Evolutionary conservation across 2,888 invertebrate species (phyloP), one percentile per base, ranked within the genome.

Genomic region (Ophioninae sp.): DNA sequence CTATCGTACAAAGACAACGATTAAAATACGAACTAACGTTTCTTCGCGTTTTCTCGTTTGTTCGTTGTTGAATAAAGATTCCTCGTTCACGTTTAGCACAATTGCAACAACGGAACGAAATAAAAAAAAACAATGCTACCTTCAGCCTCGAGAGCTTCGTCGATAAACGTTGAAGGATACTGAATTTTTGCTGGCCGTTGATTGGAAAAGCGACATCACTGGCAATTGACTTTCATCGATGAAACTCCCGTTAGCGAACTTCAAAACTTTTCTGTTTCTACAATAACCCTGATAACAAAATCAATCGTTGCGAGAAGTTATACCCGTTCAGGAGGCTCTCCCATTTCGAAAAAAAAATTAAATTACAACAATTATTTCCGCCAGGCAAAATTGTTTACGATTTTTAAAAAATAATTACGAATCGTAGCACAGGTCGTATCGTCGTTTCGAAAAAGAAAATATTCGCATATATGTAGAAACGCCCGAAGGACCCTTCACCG

Each of bases 391-490:
- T 30, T 30, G 30, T 30, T 30, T 1, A 30, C 30, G 30, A 61
- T 72, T 58, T 59, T 61, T 76, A 39, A 51, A 51, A 56, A 37
- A 73, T 22, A 63, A 63, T 79, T 73, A 74, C n/a, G 61, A 72
- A 59, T 61, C 13, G 39, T 20, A 39, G 59, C 58, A n/a, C 39
- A n/a, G 44, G 22, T 68, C 44, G 51, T 44, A n/a, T 69, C 20
- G 30, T 69, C 20, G 20, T 51, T 22, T 65, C 44, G 30, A 61
- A 30, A 68, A 44, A 30, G 51, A 63, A 63, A 23, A 67, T 58
- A 44, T 77, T 77, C 72, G 67, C 71, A 67, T 63, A n/a, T 82
- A 17, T 74, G 51, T 17, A 75, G 74, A 71, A 79, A 84, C 83
- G 78, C 75, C 71, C 74, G 74, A 81, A 84, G 78, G 74, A 75